Evolutionary conservation across 1,140 invertebrate genomes (phyloP).

Genomic region (Reticulitermes speratus): DNA sequence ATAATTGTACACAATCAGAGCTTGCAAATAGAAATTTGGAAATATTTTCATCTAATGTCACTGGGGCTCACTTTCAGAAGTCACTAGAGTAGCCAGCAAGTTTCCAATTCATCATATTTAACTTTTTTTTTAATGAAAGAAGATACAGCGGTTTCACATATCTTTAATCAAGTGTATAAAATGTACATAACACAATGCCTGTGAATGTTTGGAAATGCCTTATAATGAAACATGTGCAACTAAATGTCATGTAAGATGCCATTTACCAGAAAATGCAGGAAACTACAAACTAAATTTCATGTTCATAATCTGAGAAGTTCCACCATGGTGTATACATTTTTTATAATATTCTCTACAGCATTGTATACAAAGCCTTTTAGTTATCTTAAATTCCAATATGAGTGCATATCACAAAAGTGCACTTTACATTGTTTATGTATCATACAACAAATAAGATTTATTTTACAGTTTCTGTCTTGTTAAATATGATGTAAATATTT

Average conservation of each 20-base stretch:
- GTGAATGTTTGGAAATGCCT: not conserved
- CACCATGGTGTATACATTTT: constrained; percentile 1
- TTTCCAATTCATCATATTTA: too few relatives aligned
- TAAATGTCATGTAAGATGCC: not conserved
- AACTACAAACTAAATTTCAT: not conserved
- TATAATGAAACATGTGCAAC: not conserved
- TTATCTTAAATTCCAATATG: not conserved
- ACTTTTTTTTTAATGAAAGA: too few relatives aligned
- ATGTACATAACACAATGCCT: not conserved
- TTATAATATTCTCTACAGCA: not conserved
- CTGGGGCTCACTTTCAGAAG: too few relatives aligned
- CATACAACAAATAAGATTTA: not conserved
- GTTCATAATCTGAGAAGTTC: not conserved
- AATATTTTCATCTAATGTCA: too few relatives aligned
- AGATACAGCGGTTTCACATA: not conserved
- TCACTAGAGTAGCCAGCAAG: too few relatives aligned
- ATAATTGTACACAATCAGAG: too few relatives aligned
- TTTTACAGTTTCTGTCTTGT: not conserved
- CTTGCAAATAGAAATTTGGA: too few relatives aligned
- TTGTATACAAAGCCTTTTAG: not conserved
- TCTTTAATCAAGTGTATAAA: not conserved
- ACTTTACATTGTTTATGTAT: not conserved
- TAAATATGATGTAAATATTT: not conserved
- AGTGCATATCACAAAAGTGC: not conserved
- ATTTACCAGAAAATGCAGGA: too few relatives aligned